Evolutionary conservation across 2,113 vertebrate species (phyloP).

Genomic region (Zosterops pallidus): DNA sequence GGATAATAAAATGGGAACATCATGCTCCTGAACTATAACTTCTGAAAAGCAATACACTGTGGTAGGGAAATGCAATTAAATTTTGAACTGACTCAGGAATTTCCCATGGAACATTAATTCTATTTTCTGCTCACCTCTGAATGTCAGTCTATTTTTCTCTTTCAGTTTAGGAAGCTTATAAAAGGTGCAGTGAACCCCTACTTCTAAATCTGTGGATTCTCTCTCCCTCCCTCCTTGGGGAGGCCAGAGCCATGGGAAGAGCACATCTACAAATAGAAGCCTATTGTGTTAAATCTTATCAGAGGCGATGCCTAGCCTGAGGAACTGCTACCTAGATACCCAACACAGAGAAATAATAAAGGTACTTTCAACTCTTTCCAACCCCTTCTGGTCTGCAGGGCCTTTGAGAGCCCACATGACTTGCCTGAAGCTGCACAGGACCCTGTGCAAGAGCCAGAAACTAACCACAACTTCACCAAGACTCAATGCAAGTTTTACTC

Average conservation of each 20-base stretch:
- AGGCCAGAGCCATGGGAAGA: neutral
- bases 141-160: conserved; percentile 41
- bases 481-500: neutral
- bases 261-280: neutral
- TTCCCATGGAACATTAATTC: conserved; percentile 62
- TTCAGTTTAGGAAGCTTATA: conserved; percentile 24
- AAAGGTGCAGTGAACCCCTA: neutral
- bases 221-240: neutral
- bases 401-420: neutral
- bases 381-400: neutral
- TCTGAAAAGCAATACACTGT: conserved; percentile 43
- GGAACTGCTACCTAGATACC: neutral
- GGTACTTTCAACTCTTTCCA: neutral
- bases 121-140: conserved; percentile 64
- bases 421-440: neutral
- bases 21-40: conserved; percentile 47
- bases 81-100: conserved; percentile 65
- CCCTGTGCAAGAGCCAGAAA: neutral
- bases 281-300: neutral
- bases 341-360: neutral
- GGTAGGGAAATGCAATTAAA: conserved; percentile 60
- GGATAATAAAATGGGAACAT: conserved; percentile 55
- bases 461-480: neutral
- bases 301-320: accelerated
- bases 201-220: neutral